A percentile compares a stretch with the other conserved stretches of the same genome.
These are phyloP conservation scores for Macrotis lagotis DNA, from an alignment of 2,113 vertebrate species.

Conservation along the genomic window DNA sequence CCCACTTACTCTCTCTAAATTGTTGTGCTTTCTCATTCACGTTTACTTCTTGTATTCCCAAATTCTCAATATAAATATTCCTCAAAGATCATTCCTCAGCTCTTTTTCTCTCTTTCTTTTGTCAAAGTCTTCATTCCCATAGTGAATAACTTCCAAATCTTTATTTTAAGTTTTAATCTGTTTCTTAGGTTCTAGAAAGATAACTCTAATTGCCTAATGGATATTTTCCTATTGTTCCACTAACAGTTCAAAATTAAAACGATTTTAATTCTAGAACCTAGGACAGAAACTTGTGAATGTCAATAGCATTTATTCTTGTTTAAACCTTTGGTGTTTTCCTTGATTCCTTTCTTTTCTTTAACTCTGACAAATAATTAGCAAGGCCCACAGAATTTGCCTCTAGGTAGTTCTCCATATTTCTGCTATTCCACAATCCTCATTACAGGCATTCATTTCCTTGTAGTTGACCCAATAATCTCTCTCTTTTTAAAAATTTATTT, in stretches of 20 bases:
- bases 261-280: background rate
- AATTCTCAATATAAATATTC: background rate
- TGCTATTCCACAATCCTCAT: background rate
- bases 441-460: background rate
- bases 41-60: background rate
- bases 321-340: background rate
- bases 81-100: no score
- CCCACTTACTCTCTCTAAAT: background rate
- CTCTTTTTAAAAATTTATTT: no score
- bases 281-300: background rate
- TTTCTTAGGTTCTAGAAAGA: background rate
- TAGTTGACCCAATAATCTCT: background rate
- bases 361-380: background rate
- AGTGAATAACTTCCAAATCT: background rate
- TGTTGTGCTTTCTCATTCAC: background rate
- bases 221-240: background rate
- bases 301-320: background rate
- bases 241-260: background rate
- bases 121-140: background rate
- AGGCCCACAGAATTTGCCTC: background rate
- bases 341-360: background rate
- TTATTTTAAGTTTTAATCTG: background rate
- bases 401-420: background rate
- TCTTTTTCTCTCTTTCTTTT: background rate
- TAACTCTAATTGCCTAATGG: background rate